These are phyloP conservation scores for Hypsibius dujardini DNA, from an alignment of 1,140 invertebrate genomes.

Conservation along the genomic window DNA sequence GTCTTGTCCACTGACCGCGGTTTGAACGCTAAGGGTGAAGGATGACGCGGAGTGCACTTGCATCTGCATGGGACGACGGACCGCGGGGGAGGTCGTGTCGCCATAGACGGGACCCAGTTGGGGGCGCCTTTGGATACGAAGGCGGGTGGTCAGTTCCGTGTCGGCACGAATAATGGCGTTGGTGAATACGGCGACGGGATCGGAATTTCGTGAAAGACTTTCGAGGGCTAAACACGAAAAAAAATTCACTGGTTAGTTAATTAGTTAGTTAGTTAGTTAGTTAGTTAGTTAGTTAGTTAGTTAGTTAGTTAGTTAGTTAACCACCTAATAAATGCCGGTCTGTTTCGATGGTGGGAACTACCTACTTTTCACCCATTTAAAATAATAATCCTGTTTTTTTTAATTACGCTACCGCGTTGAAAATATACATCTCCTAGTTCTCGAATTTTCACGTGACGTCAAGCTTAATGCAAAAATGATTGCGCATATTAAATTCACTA, in stretches of 20 bases:
- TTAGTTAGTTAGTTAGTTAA: not conserved
- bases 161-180: conserved; percentile 5
- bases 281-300: too few species aligned
- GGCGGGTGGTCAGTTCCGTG: conserved; percentile 1
- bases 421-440: too few species aligned
- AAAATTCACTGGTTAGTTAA: too few species aligned
- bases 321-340: not conserved
- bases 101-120: not conserved
- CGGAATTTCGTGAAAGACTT: not conserved
- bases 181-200: not conserved
- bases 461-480: too few species aligned
- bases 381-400: too few species aligned
- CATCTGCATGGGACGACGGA: conserved; percentile 15
- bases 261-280: too few species aligned
- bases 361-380: too few species aligned
- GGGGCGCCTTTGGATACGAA: not conserved
- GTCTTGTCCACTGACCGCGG: conserved; percentile 47
- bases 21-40: conserved; percentile 18
- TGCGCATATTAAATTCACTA: too few species aligned
- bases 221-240: too few species aligned
- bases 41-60: conserved; percentile 14
- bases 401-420: too few species aligned
- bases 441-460: too few species aligned
- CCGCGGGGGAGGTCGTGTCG: conserved; percentile 19
- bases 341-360: not conserved